phyloP scores from a whole-genome alignment of 2,888 invertebrate species.

The Drosophila quasianomalipes region DNA sequence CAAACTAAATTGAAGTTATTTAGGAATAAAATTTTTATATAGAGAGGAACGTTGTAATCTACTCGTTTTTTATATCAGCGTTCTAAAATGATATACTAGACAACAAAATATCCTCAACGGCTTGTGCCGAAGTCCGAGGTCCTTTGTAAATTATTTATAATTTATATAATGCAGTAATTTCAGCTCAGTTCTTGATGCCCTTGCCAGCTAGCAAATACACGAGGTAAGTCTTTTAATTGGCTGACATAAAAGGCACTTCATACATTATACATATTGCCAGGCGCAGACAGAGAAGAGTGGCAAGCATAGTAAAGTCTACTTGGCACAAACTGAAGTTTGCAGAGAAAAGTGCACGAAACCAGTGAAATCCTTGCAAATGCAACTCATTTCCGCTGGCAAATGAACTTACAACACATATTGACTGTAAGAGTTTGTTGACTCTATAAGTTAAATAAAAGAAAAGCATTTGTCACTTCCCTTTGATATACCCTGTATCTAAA shows the following conservation, averaged over 20 bases:
- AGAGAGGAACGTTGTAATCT: background rate
- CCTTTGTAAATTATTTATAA: background rate
- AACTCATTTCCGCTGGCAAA: constrained; percentile 33
- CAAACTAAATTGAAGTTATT: background rate
- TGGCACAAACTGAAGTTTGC: constrained; percentile 14
- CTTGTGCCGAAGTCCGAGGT: too few species aligned
- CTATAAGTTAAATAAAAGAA: background rate
- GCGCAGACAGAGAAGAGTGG: background rate
- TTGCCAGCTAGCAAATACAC: constrained; percentile 20
- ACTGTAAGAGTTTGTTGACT: background rate
- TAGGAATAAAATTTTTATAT: background rate
- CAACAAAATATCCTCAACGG: background rate
- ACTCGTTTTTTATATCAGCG: background rate
- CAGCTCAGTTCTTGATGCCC: constrained; percentile 1
- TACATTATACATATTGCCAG: constrained; percentile 19
- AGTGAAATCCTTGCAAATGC: constrained; percentile 17
- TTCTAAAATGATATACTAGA: background rate
- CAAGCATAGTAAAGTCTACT: background rate
- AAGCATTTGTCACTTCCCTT: background rate
- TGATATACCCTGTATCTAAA: too few species aligned
- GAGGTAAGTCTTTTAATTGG: constrained; percentile 26
- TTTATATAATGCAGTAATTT: constrained; percentile 10
- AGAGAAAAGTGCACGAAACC: constrained; percentile 16
- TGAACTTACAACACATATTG: constrained; percentile 8
- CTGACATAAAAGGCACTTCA: constrained; percentile 35